phyloP scores from a whole-genome alignment of 1,140 invertebrate species.

The Drosophila truncata region DNA sequence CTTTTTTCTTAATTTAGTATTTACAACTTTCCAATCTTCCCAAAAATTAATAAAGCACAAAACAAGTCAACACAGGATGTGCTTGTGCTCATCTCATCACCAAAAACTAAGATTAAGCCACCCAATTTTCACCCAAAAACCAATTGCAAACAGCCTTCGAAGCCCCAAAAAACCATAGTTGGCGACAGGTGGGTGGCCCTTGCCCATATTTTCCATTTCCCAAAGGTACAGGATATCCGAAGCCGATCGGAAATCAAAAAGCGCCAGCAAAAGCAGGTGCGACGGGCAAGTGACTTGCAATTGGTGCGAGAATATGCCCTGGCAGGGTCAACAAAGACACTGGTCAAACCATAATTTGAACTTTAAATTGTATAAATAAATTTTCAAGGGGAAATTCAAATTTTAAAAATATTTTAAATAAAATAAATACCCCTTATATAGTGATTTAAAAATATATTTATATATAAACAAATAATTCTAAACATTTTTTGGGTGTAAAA shows the following conservation, averaged over 20 bases:
- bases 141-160: conserved; percentile 3
- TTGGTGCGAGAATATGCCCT: conserved; percentile 22
- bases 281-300: conserved; percentile 34
- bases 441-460: no score
- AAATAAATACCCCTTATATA: no score
- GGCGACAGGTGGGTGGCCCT: conserved; percentile 45
- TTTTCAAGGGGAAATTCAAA: background rate
- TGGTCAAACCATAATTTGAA: conserved; percentile 26
- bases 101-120: background rate
- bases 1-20: background rate
- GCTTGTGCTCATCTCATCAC: background rate
- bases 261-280: conserved; percentile 39
- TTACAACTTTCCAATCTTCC: no score
- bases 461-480: no score
- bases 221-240: conserved; percentile 24
- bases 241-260: conserved; percentile 51
- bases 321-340: conserved; percentile 26
- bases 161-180: conserved; percentile 16
- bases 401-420: background rate
- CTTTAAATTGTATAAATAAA: background rate
- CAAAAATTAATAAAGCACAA: background rate
- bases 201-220: conserved; percentile 12
- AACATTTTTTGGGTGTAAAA: no score
- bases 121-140: background rate
- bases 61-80: background rate